A percentile compares a stretch with the other conserved stretches of the same genome.
These are phyloP conservation scores for Dexiosoma caninum DNA, from an alignment of 2,888 invertebrate species.

Conservation along the genomic window DNA sequence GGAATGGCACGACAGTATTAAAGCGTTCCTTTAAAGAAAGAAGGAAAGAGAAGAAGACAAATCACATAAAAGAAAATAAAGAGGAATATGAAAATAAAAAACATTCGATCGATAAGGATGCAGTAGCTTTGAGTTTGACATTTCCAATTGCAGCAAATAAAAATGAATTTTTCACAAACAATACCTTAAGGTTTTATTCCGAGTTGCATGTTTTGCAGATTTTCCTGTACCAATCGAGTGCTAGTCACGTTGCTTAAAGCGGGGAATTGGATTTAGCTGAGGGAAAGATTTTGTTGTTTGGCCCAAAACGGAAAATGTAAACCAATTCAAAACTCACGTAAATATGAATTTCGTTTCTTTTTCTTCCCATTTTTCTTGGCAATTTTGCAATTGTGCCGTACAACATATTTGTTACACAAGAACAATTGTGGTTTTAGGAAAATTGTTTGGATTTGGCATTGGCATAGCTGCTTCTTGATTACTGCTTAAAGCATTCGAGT, in stretches of 20 bases:
- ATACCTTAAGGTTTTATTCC: slow-evolving; percentile 43
- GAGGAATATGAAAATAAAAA: not conserved
- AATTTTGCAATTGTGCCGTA: slow-evolving; percentile 22
- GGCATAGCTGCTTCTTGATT: slow-evolving; percentile 27
- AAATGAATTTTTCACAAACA: slow-evolving; percentile 52
- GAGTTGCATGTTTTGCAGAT: not conserved
- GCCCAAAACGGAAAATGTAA: slow-evolving; percentile 20
- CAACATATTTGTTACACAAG: not conserved
- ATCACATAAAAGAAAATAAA: not conserved
- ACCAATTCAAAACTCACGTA: slow-evolving; percentile 48
- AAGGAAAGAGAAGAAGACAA: not conserved
- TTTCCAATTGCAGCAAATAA: slow-evolving; percentile 59
- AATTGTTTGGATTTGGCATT: slow-evolving; percentile 14
- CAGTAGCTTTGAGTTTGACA: slow-evolving; percentile 63
- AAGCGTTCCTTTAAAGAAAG: not conserved
- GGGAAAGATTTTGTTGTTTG: slow-evolving; percentile 2
- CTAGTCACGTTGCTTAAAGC: not conserved
- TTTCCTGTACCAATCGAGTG: not conserved
- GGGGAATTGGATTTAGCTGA: not conserved
- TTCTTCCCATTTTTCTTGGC: not conserved
- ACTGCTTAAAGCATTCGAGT: slow-evolving; percentile 3
- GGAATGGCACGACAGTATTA: slow-evolving; percentile 32
- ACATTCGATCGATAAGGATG: slow-evolving; percentile 60
- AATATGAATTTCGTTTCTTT: slow-evolving; percentile 32
- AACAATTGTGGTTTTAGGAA: slow-evolving; percentile 24